Percentiles rank a stretch among this genome's conserved stretches.
These are phyloP conservation scores for Bubo scandiacus DNA, from an alignment of 2,113 vertebrate genomes.

Conservation along the genomic window DNA sequence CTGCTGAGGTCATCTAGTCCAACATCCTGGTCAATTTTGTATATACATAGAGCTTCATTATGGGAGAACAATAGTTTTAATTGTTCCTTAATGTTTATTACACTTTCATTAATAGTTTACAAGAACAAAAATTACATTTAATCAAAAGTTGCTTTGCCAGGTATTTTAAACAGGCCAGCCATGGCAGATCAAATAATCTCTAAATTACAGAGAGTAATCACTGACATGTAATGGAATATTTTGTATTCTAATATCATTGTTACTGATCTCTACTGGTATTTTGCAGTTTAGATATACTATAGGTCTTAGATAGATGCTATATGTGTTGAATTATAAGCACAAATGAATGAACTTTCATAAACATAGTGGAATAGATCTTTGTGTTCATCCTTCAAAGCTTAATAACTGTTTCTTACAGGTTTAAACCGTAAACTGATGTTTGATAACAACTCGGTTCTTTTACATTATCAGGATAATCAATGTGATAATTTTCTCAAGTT, in stretches of 20 bases:
- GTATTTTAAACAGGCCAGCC: slow-evolving; percentile 11
- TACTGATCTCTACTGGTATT: background rate
- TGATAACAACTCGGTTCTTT: background rate
- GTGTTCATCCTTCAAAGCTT: background rate
- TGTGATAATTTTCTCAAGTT: background rate
- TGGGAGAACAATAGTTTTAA: background rate
- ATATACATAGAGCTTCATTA: background rate
- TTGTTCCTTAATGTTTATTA: background rate
- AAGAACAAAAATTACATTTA: slow-evolving; percentile 49
- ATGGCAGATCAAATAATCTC: background rate
- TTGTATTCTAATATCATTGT: background rate
- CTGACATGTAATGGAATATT: background rate
- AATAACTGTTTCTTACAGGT: background rate
- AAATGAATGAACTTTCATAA: background rate
- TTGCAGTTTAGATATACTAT: background rate
- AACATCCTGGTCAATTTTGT: background rate
- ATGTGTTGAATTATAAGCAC: background rate
- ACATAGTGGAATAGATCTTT: background rate
- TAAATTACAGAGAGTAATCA: background rate
- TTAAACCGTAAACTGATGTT: background rate
- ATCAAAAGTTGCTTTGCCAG: slow-evolving; percentile 39
- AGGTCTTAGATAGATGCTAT: background rate
- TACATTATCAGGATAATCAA: background rate
- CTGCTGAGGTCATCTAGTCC: background rate
- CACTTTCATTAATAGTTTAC: slow-evolving; percentile 20